Evolutionary conservation across 2,888 invertebrate species (phyloP).

Genomic region (Fabriciana adippe): DNA sequence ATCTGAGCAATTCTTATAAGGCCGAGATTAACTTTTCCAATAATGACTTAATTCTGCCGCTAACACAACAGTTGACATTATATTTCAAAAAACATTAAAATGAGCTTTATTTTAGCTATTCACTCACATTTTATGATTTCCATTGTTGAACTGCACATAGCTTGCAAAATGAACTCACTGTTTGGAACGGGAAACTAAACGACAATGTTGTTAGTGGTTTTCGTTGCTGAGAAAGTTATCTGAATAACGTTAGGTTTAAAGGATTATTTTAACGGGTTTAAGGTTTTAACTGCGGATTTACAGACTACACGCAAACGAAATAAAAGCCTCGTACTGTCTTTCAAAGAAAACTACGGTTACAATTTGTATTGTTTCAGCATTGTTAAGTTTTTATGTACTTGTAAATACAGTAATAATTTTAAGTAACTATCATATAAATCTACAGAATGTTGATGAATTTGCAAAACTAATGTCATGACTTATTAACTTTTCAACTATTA

Average conservation of each 20-base stretch:
- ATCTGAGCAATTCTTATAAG: too few species aligned
- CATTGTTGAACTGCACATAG: not conserved
- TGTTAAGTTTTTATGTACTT: not conserved
- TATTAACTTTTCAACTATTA: too few species aligned
- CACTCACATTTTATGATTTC: not conserved
- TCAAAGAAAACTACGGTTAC: not conserved
- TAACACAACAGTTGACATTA: too few species aligned
- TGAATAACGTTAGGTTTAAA: slow-evolving; percentile 21
- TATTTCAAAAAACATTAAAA: too few species aligned
- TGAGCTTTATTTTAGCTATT: too few species aligned
- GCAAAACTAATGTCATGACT: too few species aligned
- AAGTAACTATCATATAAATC: too few species aligned
- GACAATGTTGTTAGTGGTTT: slow-evolving; percentile 16
- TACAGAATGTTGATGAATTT: too few species aligned
- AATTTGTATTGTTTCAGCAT: not conserved
- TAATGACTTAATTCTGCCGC: too few species aligned
- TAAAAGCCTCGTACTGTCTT: slow-evolving; percentile 3
- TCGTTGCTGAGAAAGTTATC: slow-evolving; percentile 22
- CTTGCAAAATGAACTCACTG: not conserved
- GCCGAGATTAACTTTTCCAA: too few species aligned
- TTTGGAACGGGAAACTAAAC: not conserved
- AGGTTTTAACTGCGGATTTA: slow-evolving; percentile 23
- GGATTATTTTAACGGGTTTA: slow-evolving; percentile 27
- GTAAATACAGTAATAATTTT: too few species aligned
- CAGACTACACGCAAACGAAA: slow-evolving; percentile 16